Conservation (phyloP, 2,113 vertebrate species). For the Alaudala cheleensis region DNA sequence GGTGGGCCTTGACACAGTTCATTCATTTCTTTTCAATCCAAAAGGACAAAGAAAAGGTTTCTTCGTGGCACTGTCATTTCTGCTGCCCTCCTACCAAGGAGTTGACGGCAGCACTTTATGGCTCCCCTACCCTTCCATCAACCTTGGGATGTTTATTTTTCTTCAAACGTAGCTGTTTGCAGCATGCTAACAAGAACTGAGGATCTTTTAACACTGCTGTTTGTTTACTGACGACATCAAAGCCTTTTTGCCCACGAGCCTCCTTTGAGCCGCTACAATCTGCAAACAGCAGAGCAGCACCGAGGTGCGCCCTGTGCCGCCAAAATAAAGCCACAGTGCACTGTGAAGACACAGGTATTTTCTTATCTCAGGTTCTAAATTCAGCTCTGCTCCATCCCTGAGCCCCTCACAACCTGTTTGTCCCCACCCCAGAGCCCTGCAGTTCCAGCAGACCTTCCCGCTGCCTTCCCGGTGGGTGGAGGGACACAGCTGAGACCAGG, state of each 20-base stretch:
- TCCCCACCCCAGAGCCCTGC: background rate
- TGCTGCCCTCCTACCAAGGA: background rate
- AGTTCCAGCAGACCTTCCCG: background rate
- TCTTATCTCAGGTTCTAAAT: background rate
- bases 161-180: constrained; percentile 41
- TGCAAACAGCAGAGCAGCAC: background rate
- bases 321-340: background rate
- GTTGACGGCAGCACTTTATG: background rate
- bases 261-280: background rate
- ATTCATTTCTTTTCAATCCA: background rate
- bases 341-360: background rate
- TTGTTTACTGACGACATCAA: constrained; percentile 56
- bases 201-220: constrained; percentile 23
- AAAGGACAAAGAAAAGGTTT: background rate
- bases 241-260: background rate
- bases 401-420: background rate
- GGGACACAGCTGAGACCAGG: rapidly evolving
- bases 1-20: background rate
- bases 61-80: background rate
- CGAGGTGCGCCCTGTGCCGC: background rate
- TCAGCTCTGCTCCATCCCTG: background rate
- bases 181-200: constrained; percentile 13
- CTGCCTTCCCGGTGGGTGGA: background rate
- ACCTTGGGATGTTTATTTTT: constrained; percentile 38
- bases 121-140: constrained; percentile 38